Evolutionary conservation across 1,140 invertebrate species (phyloP), one percentile per base, ranked within the genome.

Genomic region (Papilio machaon): DNA sequence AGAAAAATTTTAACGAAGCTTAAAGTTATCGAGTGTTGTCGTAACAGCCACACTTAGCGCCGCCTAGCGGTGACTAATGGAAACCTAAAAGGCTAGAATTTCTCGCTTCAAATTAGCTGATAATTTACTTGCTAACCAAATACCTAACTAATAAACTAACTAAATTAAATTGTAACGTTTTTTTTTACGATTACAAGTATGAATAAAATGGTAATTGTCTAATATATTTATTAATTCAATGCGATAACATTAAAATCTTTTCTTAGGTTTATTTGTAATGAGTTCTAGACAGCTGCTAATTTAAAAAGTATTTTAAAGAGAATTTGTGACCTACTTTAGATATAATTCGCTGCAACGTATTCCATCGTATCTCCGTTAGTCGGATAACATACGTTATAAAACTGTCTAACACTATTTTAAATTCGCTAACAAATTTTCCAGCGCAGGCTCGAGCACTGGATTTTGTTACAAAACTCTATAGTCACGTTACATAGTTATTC

Each of bases 1-100:
- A 35, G 23, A 3, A 70, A 70, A 70, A 35, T 70, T 70, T 70
- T 35, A 70, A 70, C 64, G 64, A 70, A 70, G 64, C 60, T 64
- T 70, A 70, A 70, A 70, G 64, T 35, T 64, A 10, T 70, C 23
- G 30, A 70, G 64, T 70, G 64, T 35, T 70, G 64, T 70, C 35
- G 64, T 70, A 35, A 15, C 15, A 70, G 58, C 58, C 58, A n/a
- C 15, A 19, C 58, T 60, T 9, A 19, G 30, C 64, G 13, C 23
- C 30, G 30, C 64, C 64, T 70, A 35, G 23, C 23, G 64, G 64
- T 15, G 3, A 15, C 35, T 15, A 70, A 70, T 70, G 30, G 30
- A 35, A 70, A 17, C 64, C 35, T 35, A 13, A 35, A 11, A 70
- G 64, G 35, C 15, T 70, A 70, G 30, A 70, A 70, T 15, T 70